Base-by-base conservation (phyloP, 1,140 invertebrate species). In the Armadillidium nasatum region DNA sequence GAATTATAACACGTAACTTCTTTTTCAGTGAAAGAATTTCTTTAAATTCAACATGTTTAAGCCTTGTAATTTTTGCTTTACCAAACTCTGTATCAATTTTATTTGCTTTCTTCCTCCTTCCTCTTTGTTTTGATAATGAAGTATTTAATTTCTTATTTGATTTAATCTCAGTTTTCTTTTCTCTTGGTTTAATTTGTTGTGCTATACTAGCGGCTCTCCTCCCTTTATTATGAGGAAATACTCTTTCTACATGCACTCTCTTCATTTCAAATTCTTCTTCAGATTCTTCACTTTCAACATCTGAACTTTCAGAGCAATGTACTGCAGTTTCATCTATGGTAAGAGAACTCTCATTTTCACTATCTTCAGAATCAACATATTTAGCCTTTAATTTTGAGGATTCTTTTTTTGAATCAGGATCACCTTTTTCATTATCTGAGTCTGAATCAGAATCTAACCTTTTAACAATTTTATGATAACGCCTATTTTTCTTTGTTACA, bases 21-120 rank as follows among this genome's bases (percentile, higher is more conserved):
- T 68, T 43, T 15, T 75, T 13, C 19, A 46, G 60, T 33, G 44
- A 43, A 15, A 75, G 44, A 33, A 75, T 67, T 67, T 75, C 69
- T 68, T 75, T 67, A 10, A 75, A 60, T 19, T 54, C 60, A 19
- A 68, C 73, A 13, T 75, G 73, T 15, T 60, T 75, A 60, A 60
- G 66, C 4, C 73, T 33, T 7, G 73, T 75, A 60, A 75, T 75
- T 75, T 75, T 75, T 33, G 60, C 4, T 21, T 23, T 44, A 11
- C 13, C 22, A 71, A 23, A 19, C 11, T 23, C 10, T 0, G 69
- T 3, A 7, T 10, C 22, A 66, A 11, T 15, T 21, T 60, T 74
- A 74, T 7, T 15, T 23, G 50, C 19, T 23, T 66, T 60, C 46
- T 21, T 74, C 19, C 44, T 23, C 44, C 22, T 74, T 50, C 43